Conservation (phyloP, 2,888 invertebrate genomes). For the Thecophora atra region DNA sequence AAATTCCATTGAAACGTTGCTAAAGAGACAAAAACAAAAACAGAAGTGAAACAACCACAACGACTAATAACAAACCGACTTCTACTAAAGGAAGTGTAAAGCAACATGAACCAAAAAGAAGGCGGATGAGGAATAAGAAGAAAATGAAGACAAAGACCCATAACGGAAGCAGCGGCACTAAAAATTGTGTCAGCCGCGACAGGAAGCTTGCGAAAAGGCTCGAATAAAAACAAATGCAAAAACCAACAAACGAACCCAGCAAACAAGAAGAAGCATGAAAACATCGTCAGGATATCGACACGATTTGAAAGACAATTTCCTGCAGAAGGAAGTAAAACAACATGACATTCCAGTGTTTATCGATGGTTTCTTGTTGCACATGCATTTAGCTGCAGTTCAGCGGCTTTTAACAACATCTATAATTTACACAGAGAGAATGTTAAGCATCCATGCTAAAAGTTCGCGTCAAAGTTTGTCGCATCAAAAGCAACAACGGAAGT, state of each 20-base stretch:
- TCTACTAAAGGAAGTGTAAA: neutral
- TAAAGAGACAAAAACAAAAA: neutral
- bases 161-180: neutral
- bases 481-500: too few relatives aligned
- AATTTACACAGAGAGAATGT: too few relatives aligned
- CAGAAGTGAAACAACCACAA: neutral
- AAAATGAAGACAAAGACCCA: neutral
- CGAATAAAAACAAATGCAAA: neutral
- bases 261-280: neutral
- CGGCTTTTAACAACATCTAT: neutral
- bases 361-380: constrained; percentile 12
- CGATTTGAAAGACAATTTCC: constrained; percentile 25
- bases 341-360: constrained; percentile 20
- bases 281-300: constrained; percentile 17
- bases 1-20: neutral
- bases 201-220: neutral
- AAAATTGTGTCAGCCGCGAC: constrained; percentile 7
- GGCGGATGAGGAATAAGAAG: neutral
- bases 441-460: too few relatives aligned
- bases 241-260: neutral
- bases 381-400: constrained; percentile 1
- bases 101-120: neutral
- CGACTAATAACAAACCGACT: neutral
- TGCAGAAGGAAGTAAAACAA: constrained; percentile 27
- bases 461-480: too few relatives aligned